phyloP scores from a whole-genome alignment of 2,888 invertebrate species.

The Rotaria socialis region DNA sequence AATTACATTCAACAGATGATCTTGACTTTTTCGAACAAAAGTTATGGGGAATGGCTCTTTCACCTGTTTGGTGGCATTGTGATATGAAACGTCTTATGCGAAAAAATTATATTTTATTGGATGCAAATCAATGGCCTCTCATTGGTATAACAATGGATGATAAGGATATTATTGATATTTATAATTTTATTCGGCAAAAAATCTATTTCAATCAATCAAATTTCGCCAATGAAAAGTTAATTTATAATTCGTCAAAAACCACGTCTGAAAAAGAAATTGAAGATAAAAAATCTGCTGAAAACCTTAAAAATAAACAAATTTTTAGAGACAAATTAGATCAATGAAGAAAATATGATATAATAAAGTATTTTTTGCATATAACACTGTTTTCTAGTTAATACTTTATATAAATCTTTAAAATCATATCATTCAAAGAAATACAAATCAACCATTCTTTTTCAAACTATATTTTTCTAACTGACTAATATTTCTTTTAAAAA shows the following conservation, averaged over 20 bases:
- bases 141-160: slow-evolving; percentile 32
- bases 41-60: background rate
- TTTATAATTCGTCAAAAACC: background rate
- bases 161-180: background rate
- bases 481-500: too few relatives aligned
- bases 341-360: too few relatives aligned
- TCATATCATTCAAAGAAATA: too few relatives aligned
- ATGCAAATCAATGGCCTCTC: slow-evolving; percentile 12
- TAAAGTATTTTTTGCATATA: too few relatives aligned
- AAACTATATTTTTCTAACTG: too few relatives aligned
- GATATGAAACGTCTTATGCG: background rate
- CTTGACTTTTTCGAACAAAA: background rate
- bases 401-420: too few relatives aligned
- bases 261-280: background rate
- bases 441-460: too few relatives aligned
- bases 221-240: background rate
- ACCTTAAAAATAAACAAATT: too few relatives aligned
- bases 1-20: background rate
- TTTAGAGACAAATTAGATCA: too few relatives aligned
- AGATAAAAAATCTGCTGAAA: background rate
- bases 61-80: slow-evolving; percentile 22
- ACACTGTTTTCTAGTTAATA: too few relatives aligned
- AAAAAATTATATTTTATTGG: slow-evolving; percentile 4
- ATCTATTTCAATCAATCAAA: background rate
- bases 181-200: background rate